These are phyloP conservation scores for Scleropages formosus DNA, from an alignment of 2,797 vertebrate genomes.

Conservation along the genomic window DNA sequence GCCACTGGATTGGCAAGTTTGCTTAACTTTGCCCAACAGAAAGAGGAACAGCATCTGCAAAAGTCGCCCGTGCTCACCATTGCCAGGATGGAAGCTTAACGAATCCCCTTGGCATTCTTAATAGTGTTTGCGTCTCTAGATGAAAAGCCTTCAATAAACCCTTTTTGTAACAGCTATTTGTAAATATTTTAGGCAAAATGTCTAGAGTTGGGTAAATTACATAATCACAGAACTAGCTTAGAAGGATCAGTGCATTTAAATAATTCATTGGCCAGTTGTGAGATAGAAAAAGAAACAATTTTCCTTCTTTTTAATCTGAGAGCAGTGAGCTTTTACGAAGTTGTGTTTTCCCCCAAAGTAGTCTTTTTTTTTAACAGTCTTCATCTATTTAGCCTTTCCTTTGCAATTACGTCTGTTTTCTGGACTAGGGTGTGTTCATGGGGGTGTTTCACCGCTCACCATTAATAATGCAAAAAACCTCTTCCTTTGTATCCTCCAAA, in stretches of 20 bases:
- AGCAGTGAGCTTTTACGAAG: background rate
- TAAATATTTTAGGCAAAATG: background rate
- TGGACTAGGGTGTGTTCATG: too few species aligned
- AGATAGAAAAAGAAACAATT: background rate
- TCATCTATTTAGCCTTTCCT: background rate
- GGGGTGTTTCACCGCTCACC: slow-evolving; percentile 29
- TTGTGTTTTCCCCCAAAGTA: background rate
- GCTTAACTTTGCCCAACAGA: background rate
- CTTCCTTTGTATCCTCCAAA: slow-evolving; percentile 46
- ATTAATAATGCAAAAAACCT: slow-evolving; percentile 47
- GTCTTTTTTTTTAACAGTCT: too few species aligned
- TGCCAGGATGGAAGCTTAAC: background rate
- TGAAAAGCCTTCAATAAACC: background rate
- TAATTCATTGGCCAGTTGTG: background rate
- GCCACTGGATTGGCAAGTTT: background rate
- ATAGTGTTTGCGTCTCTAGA: background rate
- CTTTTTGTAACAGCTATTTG: background rate
- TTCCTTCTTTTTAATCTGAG: background rate
- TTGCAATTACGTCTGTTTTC: background rate
- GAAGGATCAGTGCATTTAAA: background rate
- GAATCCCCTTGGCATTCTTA: background rate
- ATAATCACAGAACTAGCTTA: background rate
- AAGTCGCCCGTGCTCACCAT: background rate
- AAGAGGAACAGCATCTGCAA: background rate
- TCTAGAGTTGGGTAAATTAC: background rate